Conservation (phyloP, 2,113 vertebrate species). For the Cyrtonyx montezumae region DNA sequence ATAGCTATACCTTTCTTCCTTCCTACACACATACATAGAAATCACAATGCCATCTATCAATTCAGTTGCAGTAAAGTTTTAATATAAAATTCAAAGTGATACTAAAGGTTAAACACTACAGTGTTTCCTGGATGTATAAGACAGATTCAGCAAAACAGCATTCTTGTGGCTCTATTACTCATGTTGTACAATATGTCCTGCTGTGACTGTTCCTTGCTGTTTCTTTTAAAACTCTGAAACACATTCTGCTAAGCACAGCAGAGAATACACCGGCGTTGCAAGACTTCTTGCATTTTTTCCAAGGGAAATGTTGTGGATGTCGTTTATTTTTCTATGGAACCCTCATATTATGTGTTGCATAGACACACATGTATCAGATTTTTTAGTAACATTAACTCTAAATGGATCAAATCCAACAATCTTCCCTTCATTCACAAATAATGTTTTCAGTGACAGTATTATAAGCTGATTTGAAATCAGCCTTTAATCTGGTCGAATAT, state of each 20-base stretch:
- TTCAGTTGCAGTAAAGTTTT: neutral
- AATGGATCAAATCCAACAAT: neutral
- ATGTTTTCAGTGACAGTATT: neutral
- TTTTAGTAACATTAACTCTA: neutral
- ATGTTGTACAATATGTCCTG: conserved; percentile 62
- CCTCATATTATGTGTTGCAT: neutral
- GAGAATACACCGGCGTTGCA: conserved; percentile 7
- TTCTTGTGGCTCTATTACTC: conserved; percentile 65
- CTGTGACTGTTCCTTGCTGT: conserved; percentile 49
- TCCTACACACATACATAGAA: neutral
- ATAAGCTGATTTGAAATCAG: neutral
- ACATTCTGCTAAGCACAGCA: conserved; percentile 27
- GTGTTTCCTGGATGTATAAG: conserved; percentile 55
- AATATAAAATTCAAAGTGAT: conserved; percentile 25
- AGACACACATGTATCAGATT: neutral
- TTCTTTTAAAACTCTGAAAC: conserved; percentile 65
- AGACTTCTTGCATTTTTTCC: conserved; percentile 5
- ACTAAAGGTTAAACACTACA: conserved; percentile 41
- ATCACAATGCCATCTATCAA: neutral
- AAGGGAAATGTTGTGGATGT: conserved; percentile 22
- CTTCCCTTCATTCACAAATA: neutral
- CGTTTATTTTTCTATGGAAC: conserved; percentile 49
- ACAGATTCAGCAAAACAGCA: conserved; percentile 61
- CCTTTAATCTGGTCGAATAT: conserved; percentile 8
- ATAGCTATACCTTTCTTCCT: neutral